These are phyloP conservation scores for Scaptodrosophila lebanonensis DNA, from an alignment of 1,140 invertebrate species.

Conservation along the genomic window DNA sequence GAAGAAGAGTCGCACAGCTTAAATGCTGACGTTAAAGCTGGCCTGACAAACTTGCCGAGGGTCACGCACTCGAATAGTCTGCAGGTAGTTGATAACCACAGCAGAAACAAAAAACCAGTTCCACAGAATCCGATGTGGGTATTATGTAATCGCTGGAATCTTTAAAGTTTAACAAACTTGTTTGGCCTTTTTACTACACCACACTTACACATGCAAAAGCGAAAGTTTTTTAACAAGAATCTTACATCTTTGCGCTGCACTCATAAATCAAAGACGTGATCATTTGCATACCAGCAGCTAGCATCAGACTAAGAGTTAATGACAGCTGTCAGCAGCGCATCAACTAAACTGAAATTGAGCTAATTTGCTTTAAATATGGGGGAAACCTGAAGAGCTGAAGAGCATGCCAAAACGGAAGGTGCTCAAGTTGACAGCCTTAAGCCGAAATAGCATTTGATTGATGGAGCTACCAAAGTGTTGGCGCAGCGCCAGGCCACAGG, in stretches of 20 bases:
- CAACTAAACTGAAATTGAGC: conserved; percentile 29
- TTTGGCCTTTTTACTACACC: conserved; percentile 23
- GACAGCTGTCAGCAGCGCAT: conserved; percentile 21
- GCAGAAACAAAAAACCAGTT: conserved; percentile 48
- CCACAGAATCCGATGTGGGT: conserved; percentile 42
- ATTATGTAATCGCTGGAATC: conserved; percentile 61
- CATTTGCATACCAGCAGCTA: conserved; percentile 1
- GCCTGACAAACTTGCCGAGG: conserved; percentile 47
- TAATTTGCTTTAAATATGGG: conserved; percentile 39
- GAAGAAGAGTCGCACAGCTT: too few species aligned
- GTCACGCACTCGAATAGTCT: conserved; percentile 29
- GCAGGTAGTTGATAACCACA: conserved; percentile 21
- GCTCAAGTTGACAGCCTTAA: conserved; percentile 25
- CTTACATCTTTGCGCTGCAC: conserved; percentile 10
- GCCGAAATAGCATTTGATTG: conserved; percentile 41
- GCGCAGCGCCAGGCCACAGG: too few species aligned
- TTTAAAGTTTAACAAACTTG: conserved; percentile 52
- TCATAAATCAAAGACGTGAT: conserved; percentile 25
- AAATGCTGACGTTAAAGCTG: too few species aligned
- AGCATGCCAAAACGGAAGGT: conserved; percentile 52
- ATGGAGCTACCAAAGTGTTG: conserved; percentile 47
- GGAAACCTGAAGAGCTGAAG: conserved; percentile 31
- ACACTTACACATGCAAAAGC: conserved; percentile 5
- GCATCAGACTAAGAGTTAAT: neutral
- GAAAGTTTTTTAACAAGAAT: conserved; percentile 43